These are phyloP conservation scores for Microctenopoma steveboyesi DNA, from an alignment of 2,797 vertebrate genomes.

Conservation along the genomic window DNA sequence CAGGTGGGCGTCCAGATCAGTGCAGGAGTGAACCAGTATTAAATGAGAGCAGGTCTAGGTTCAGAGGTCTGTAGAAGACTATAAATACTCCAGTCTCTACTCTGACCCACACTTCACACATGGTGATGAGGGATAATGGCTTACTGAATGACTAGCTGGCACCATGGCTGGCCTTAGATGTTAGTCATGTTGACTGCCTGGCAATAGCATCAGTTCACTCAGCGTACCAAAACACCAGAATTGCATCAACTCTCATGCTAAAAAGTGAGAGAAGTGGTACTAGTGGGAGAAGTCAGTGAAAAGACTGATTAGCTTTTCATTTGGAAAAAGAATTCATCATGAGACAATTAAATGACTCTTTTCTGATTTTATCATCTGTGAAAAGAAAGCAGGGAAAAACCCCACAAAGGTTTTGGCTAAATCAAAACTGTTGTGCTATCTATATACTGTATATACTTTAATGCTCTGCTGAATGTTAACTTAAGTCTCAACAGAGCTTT, in stretches of 20 bases:
- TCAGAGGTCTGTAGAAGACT: not conserved
- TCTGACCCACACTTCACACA: slow-evolving; percentile 26
- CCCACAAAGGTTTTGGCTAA: not conserved
- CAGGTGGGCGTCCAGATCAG: slow-evolving; percentile 19
- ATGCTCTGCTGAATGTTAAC: not conserved
- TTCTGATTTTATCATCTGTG: not conserved
- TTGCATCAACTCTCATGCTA: not conserved
- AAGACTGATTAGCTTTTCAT: not conserved
- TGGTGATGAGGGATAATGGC: slow-evolving; percentile 24
- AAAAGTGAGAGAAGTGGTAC: not conserved
- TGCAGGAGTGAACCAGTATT: slow-evolving; percentile 12
- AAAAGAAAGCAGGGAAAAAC: not conserved
- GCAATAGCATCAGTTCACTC: slow-evolving; percentile 14
- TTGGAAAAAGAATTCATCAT: not conserved
- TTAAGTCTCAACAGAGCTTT: not conserved
- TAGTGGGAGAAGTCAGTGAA: not conserved
- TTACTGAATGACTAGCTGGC: slow-evolving; percentile 35
- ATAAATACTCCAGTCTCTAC: slow-evolving; percentile 33
- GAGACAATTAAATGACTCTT: not conserved
- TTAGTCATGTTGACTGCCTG: slow-evolving; percentile 28
- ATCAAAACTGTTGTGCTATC: not conserved
- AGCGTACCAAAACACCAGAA: slow-evolving; percentile 1
- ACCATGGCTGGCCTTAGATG: slow-evolving; percentile 38
- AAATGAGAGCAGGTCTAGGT: slow-evolving; percentile 4
- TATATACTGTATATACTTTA: not conserved